Evolutionary conservation across 2,797 vertebrate genomes (phyloP), one percentile per base, ranked within the genome.

Genomic region (Hypotaenidia philippensis): DNA sequence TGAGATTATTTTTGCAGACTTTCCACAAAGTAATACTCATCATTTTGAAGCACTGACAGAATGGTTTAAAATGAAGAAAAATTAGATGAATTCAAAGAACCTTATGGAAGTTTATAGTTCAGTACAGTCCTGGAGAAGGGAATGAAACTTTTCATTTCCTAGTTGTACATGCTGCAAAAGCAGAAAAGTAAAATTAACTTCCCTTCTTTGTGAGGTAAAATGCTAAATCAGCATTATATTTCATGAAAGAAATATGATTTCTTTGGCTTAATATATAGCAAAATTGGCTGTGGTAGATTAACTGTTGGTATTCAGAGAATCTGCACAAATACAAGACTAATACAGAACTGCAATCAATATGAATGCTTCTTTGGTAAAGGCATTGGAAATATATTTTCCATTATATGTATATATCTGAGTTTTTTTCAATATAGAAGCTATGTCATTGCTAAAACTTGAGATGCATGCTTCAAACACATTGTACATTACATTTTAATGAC

Each of bases 1-100:
- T 31, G 47, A 77, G 66, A 79, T 76, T 57, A 68, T 57, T 93
- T 91, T 79, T 81, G 20, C 69, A 80, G 64, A 55, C 13, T 87
- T 90, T 72, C n/a, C n/a, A 69, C 38, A 76, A 64, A 96, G 60
- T 66, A 95, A 55, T 78, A 66, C 19, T 57, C 36, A 55, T 91
- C 36, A 50, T 87, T 31, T 4, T 61, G 40, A 83, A 86, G 8
- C 21, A 72, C 6, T 84, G 66, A 69, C 47, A 68, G n/a, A 68
- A 86, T 53, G 5, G 11, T 47, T 77, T 72, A 64, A 93, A 89
- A 63, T 56, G 31, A 87, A 90, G 60, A 90, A 85, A 90, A 74
- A 70, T 40, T 71, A 83, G 25, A 71, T n/a, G 13, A 55, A 6
- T 65, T 94, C 87, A 60, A 87, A 76, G 21, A 89, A 66, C 5